Conservation (phyloP, 1,140 invertebrate species). For the Venturia canescens region DNA sequence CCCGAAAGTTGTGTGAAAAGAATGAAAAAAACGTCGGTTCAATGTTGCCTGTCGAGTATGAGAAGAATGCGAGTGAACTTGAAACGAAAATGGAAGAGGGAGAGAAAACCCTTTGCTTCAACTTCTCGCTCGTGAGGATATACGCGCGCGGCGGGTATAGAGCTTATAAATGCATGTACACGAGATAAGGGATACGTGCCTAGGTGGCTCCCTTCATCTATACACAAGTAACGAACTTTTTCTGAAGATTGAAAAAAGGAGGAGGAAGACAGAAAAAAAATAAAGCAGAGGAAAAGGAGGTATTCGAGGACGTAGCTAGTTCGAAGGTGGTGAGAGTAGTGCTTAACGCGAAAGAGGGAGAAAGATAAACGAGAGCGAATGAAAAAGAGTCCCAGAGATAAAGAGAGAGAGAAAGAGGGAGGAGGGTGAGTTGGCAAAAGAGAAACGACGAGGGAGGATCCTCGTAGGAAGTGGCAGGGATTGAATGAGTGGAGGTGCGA, state of each 20-base stretch:
- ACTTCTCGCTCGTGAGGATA: conserved; percentile 13
- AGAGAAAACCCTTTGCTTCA: neutral
- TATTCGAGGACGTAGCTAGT: conserved; percentile 16
- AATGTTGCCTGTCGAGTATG: neutral
- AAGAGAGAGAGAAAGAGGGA: neutral
- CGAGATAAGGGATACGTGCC: conserved; percentile 42
- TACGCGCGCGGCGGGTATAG: conserved; percentile 13
- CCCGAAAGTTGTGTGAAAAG: no score
- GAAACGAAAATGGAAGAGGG: conserved; percentile 1
- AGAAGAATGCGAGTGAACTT: conserved; percentile 3
- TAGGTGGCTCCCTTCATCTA: conserved; percentile 42
- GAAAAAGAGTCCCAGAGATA: neutral
- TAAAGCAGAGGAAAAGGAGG: neutral
- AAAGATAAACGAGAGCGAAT: neutral
- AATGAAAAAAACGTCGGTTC: no score
- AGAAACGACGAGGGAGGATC: neutral
- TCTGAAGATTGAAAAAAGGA: conserved; percentile 29
- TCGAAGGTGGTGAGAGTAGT: conserved; percentile 13
- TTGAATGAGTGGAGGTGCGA: conserved; percentile 32
- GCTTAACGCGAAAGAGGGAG: neutral
- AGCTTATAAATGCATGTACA: conserved; percentile 1
- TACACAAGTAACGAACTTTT: conserved; percentile 29
- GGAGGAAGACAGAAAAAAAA: conserved; percentile 3
- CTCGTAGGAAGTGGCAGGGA: neutral
- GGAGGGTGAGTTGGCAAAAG: neutral